Base-by-base conservation (phyloP, 2,113 vertebrate species). In the Passer montanus region DNA sequence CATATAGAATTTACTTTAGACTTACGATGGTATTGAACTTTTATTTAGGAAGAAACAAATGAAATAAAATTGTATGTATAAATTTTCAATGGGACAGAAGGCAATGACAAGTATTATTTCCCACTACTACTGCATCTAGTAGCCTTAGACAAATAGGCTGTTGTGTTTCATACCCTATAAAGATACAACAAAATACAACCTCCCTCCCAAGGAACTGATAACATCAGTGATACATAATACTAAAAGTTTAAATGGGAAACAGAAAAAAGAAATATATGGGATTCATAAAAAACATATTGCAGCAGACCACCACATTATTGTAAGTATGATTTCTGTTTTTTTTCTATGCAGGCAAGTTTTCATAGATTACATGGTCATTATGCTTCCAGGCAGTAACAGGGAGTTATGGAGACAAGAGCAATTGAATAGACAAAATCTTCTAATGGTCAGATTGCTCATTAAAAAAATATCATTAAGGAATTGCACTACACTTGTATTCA, bases 11-110 rank as follows among this genome's bases (percentile, higher is more conserved):
- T 97, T 89, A 77, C 22, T 73, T 41, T 49, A 89, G 56, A 50
- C 74, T 94, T 77, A 62, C 3, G 49, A 31, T 64, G 30, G 50
- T 84, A 76, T 76, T 33, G 22, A 72, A 26, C 76, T 50, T 63
- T 58, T 86, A 87, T 64, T 68, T 66, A n/a, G 11, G 70, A 92
- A 79, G 77, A 94, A 96, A 60, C 4, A 86, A 94, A 60, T 37
- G 22, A 43, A 67, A 75, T 68, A 26, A 81, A 77, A 87, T 27
- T 4, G 0, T 33, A 16, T 23, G 10, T 52, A 35, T 75, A 52
- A 58, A 63, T 84, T 74, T 64, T 92, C 63, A 79, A 3, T 62
- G 22, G 19, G 24, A 64, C 22, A 64, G 15, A 6, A 83, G 26
- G 62, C 21, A 73, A 60, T 56, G 49, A 21, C 5, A 50, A 81